Percentiles rank a stretch among this genome's conserved stretches.
Conservation (phyloP, 2,113 vertebrate genomes). For the Tetrao urogallus region DNA sequence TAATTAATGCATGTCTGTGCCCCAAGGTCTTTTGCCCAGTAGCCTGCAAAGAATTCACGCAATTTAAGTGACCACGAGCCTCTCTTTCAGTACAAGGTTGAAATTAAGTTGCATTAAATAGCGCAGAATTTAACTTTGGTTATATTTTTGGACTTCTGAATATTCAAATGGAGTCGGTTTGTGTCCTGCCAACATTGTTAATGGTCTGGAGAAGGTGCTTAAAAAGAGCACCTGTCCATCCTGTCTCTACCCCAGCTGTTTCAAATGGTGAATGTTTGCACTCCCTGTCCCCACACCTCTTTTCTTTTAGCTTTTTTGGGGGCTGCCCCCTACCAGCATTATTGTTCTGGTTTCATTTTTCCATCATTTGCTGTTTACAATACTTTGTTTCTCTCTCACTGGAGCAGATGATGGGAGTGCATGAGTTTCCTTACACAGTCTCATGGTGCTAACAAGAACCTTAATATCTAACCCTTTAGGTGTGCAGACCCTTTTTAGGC, state of each 20-base stretch:
- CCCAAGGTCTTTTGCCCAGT: not conserved
- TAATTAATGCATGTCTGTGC: not conserved
- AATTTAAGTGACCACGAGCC: not conserved
- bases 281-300: fast-evolving
- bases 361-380: not conserved
- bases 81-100: not conserved
- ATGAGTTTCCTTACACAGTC: not conserved
- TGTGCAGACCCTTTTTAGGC: not conserved
- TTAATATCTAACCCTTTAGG: not conserved
- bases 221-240: not conserved
- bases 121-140: not conserved
- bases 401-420: not conserved
- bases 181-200: not conserved
- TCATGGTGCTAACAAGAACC: not conserved
- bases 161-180: not conserved
- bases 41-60: not conserved
- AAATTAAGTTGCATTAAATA: not conserved
- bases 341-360: not conserved
- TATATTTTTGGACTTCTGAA: not conserved
- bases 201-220: not conserved
- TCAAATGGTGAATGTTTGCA: not conserved
- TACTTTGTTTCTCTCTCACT: not conserved
- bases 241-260: not conserved
- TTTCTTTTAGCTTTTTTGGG: not conserved
- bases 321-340: not conserved